These are phyloP conservation scores for Drosophila micromelanica DNA, from an alignment of 1,140 invertebrate species.

Conservation along the genomic window DNA sequence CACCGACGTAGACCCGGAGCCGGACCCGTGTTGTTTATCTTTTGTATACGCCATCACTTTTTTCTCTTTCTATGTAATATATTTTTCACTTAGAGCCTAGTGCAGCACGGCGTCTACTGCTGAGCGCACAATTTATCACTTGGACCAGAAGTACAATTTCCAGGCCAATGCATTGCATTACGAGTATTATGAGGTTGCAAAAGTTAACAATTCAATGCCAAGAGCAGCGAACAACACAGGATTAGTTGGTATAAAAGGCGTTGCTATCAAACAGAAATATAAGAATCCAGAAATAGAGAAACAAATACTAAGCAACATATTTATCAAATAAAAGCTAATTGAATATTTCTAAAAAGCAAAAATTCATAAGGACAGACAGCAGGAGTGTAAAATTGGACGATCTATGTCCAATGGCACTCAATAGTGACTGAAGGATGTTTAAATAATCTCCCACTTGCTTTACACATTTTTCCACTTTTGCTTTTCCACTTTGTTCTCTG, in stretches of 20 bases:
- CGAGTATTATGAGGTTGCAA: slow-evolving; percentile 28
- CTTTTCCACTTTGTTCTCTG: background rate
- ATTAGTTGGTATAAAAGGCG: background rate
- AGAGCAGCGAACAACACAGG: slow-evolving; percentile 10
- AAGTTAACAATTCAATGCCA: slow-evolving; percentile 52
- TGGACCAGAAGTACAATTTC: slow-evolving; percentile 29
- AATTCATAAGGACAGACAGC: background rate
- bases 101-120: slow-evolving; percentile 2
- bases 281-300: no score
- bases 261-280: slow-evolving; percentile 7
- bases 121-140: slow-evolving; percentile 60
- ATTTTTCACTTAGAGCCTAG: slow-evolving; percentile 69
- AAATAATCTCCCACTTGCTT: background rate
- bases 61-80: slow-evolving; percentile 3
- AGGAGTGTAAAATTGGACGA: background rate
- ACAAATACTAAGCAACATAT: no score
- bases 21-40: slow-evolving; percentile 78
- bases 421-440: background rate
- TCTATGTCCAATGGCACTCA: background rate
- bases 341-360: no score
- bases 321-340: no score
- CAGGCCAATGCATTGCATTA: slow-evolving; percentile 45
- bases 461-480: slow-evolving; percentile 1
- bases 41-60: slow-evolving; percentile 59
- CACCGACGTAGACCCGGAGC: no score